Evolutionary conservation across 2,797 vertebrate genomes (phyloP), one percentile per base, ranked within the genome.

Genomic region (Anguilla obscura): DNA sequence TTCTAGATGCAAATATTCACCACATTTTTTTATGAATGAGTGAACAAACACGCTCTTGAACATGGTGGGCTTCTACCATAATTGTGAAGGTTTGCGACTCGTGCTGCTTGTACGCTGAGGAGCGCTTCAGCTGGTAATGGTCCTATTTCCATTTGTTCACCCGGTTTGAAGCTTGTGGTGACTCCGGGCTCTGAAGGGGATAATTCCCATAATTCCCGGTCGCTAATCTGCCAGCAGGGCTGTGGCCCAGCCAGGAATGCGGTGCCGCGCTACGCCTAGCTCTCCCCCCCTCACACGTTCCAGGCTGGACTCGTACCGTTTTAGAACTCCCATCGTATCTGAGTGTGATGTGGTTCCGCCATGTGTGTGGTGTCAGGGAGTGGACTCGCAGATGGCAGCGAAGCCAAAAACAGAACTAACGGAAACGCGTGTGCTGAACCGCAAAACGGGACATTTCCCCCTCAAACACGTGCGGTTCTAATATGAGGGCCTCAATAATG

Each of bases 121-220:
- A 50, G 36, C 16, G 4, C 16, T 45, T 80, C 36, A 80, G 40
- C 45, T 50, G 21, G 50, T 82, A 60, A 85, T 40, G 24, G 33
- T 40, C 56, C 69, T 86, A 86, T 86, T 66, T 86, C 33, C 21
- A 9, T 48, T 69, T 48, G 40, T 69, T 86, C 10, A n/a, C 18
- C 3, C 16, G n/a, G 12, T 86, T 69, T 86, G 56, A 45, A 18
- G 24, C 60, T 66, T 66, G 56, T 6, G 1, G 33, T 63, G 48
- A 84, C 45, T 54, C 27, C n/a, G 6, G 33, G 33, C 3, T 45
- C 33, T 10, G 6, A 69, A 86, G 14, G 56, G 36, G 56, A 45
- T 66, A 18, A 45, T n/a, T 86, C 60, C 21, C 33, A 45, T 66
- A 18, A 45, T n/a, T 86, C 60, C 21, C 33, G 1, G 69, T 86